Base-by-base conservation (phyloP, 2,113 vertebrate genomes). In the Azemiops feae region DNA sequence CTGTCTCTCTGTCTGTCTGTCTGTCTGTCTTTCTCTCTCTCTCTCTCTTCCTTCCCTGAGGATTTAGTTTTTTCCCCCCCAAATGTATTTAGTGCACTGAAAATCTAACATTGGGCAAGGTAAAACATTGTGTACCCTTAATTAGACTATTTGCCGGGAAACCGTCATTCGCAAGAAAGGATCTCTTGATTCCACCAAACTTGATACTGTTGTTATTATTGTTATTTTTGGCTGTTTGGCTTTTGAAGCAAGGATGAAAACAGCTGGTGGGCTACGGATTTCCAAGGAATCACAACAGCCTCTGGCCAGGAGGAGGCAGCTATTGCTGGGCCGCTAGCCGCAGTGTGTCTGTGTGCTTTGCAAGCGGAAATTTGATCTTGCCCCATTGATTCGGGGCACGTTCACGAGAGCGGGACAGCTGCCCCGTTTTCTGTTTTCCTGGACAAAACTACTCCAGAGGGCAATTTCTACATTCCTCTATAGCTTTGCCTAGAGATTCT, bases 11-110 rank as follows among this genome's bases (percentile, higher is more conserved):
- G 3, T 27, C 50, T 11, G n/a, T n/a, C 39, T 43, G 6, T 39
- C 55, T 60, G 18, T 85, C 5, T 18, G 6, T 22, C 0, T 81
- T 14, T 10, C 18, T 43, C 74, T 43, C 1, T 6, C 18, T 22
- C 95, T 96, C 96, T 92, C 96, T 52, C 89, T 96, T 95, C 23
- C 97, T 98, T 96, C 87, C 89, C 95, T 89, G 58, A 94, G 88
- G 22, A 30, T 58, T 23, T 47, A 22, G 93, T 93, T 89, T 94
- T 92, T 88, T n/a, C 58, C 95, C 90, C 94, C n/a, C 54, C 93
- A 90, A 92, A 96, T 69, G 95, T 90, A 93, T 93, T 81, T 93
- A 27, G 94, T 57, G 53, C n/a, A 55, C 7, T 91, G 88, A 94
- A 81, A 64, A 60, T 86, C 74, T 93, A 94, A 95, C 89, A 91